Base-by-base conservation (phyloP, 2,888 invertebrate genomes). In the Hecatera dysodea region DNA sequence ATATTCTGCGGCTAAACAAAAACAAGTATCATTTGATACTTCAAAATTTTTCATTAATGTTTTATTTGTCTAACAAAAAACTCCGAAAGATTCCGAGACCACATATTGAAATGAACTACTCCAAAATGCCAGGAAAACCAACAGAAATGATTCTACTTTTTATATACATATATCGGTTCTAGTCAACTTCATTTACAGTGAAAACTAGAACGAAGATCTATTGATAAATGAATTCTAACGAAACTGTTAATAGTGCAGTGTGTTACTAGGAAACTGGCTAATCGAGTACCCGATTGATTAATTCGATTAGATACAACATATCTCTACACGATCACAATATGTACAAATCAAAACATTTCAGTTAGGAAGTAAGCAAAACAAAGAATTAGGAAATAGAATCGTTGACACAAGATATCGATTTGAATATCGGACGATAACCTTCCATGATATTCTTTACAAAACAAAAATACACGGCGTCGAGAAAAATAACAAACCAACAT, bases 241-340 rank as follows among this genome's bases (percentile, higher is more conserved):
- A 48, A 55, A 53, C n/a, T 64, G 48, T 60, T 60, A 44, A 53
- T 29, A 71, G 60, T 70, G 50, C 29, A 60, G 53, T 33, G 12
- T 48, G 52, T 60, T 42, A 65, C 72, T 19, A 27, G 59, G 78
- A 78, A 68, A 44, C 44, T 36, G 9, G 17, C 9, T 60, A 36
- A 61, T 56, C 12, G 17, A 75, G 9, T 33, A 59, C 22, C 46
- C 55, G 1, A 50, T 48, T 60, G 53, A 67, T 19, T 29, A 61
- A n/a, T n/a, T 75, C 56, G 50, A 61, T 29, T 4, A 27, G 22
- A 55, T 60, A 67, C 55, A 1, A 24, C 29, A 39, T 42, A 67
- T 67, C 27, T 19, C 60, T 15, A 50, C 53, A 33, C 11, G 29
- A 77, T 53, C 36, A 11, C 46, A 33, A 27, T 48, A 39, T 53